A percentile compares a stretch with the other conserved stretches of the same genome.
These are phyloP conservation scores for Dunckerocampus dactyliophorus DNA, from an alignment of 2,113 vertebrate genomes.

Conservation along the genomic window DNA sequence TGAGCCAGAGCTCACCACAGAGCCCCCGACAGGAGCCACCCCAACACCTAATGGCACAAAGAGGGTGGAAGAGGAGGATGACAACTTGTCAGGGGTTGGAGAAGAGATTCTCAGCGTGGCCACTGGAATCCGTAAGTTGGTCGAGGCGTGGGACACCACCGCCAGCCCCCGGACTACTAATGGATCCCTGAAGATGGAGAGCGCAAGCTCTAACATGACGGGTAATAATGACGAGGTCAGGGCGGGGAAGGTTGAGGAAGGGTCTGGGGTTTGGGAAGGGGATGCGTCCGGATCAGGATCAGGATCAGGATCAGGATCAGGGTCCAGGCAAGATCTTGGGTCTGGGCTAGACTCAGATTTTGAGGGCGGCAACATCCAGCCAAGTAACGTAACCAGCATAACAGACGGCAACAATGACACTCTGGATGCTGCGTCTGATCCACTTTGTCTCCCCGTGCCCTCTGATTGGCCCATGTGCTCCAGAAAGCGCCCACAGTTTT, in stretches of 20 bases:
- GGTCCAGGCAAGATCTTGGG: conserved; percentile 5
- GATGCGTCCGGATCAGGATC: conserved; percentile 16
- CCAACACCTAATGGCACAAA: neutral
- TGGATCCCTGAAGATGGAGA: conserved; percentile 29
- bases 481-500: conserved; percentile 44
- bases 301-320: neutral
- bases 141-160: conserved; percentile 63
- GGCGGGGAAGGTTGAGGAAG: conserved; percentile 33
- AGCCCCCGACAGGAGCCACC: neutral
- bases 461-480: conserved; percentile 73
- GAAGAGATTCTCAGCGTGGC: conserved; percentile 68
- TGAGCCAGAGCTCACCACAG: fast-evolving
- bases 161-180: conserved; percentile 20
- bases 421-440: conserved; percentile 24
- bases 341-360: conserved; percentile 4
- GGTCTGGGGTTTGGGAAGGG: conserved; percentile 14
- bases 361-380: neutral
- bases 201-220: conserved; percentile 25
- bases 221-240: conserved; percentile 49
- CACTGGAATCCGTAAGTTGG: conserved; percentile 58
- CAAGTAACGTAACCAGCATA: conserved; percentile 17
- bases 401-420: conserved; percentile 19
- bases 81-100: conserved; percentile 63
- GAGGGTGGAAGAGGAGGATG: conserved; percentile 6
- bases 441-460: conserved; percentile 67